Percentiles rank a stretch among this genome's conserved stretches.
Evolutionary conservation across 2,888 invertebrate species (phyloP).

Genomic region (Ctenicera cuprea): DNA sequence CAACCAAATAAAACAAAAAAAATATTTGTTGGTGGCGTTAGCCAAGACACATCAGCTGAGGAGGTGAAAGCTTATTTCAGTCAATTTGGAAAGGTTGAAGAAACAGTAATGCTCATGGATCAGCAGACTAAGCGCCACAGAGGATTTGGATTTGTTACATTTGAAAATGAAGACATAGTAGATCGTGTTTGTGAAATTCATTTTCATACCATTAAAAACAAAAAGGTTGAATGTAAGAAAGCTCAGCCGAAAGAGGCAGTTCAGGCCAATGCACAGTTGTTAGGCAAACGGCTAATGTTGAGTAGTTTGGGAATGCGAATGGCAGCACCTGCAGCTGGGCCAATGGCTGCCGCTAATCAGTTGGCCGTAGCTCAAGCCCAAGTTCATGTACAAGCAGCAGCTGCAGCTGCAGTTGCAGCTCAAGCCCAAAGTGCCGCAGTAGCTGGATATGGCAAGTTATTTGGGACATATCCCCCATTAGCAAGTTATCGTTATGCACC

Average conservation of each 20-base stretch:
- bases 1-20: slow-evolving; percentile 92
- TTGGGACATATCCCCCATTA: slow-evolving; percentile 78
- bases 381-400: slow-evolving; percentile 70
- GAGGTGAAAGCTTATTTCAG: slow-evolving; percentile 94
- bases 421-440: slow-evolving; percentile 78
- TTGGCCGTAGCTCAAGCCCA: slow-evolving; percentile 75
- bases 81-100: slow-evolving; percentile 92
- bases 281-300: slow-evolving; percentile 82
- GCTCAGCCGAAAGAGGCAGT: slow-evolving; percentile 94
- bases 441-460: slow-evolving; percentile 80
- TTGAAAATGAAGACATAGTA: slow-evolving; percentile 93
- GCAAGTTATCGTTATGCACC: slow-evolving; percentile 79
- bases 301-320: slow-evolving; percentile 83
- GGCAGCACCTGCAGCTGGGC: slow-evolving; percentile 75
- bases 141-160: slow-evolving; percentile 94
- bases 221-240: slow-evolving; percentile 93
- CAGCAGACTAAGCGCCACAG: slow-evolving; percentile 94
- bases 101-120: slow-evolving; percentile 95
- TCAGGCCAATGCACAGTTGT: slow-evolving; percentile 80
- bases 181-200: slow-evolving; percentile 95
- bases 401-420: slow-evolving; percentile 73
- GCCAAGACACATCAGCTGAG: slow-evolving; percentile 93
- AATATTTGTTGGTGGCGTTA: slow-evolving; percentile 94
- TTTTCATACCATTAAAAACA: slow-evolving; percentile 94
- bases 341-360: slow-evolving; percentile 76